A percentile compares a stretch with the other conserved stretches of the same genome.
Evolutionary conservation across 2,113 vertebrate species (phyloP).

Genomic region (Mellivora capensis): DNA sequence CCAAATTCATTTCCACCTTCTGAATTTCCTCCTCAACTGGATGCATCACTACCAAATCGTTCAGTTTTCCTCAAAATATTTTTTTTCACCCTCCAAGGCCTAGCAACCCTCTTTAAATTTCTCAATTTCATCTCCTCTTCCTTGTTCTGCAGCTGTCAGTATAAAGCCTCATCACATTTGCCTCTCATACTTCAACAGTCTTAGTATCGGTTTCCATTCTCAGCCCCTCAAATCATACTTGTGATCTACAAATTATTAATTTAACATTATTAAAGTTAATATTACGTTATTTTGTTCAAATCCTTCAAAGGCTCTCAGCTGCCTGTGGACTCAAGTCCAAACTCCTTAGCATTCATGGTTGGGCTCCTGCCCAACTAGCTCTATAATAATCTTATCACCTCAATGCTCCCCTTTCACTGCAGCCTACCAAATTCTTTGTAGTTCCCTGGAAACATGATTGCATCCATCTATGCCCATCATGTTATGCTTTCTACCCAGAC

Average conservation of each 20-base stretch:
- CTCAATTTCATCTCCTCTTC: not conserved
- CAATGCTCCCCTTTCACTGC: not conserved
- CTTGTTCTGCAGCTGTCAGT: not conserved
- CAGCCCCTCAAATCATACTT: not conserved
- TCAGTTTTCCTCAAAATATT: not conserved
- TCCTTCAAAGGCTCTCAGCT: not conserved
- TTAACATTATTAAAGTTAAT: not conserved
- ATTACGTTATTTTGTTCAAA: not conserved
- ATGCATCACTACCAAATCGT: not conserved
- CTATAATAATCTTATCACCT: not conserved
- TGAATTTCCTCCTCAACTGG: not conserved
- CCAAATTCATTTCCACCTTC: not conserved
- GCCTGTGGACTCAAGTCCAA: not conserved
- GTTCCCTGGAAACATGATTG: not conserved
- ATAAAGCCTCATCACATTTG: not conserved
- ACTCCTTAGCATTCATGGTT: not conserved
- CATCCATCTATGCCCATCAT: not conserved
- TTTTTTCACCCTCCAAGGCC: not conserved
- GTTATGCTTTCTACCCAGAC: not conserved
- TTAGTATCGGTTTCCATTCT: not conserved
- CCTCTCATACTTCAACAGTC: not conserved
- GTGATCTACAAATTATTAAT: not conserved
- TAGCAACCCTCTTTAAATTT: not conserved
- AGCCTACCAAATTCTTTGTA: not conserved
- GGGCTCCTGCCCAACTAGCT: not conserved